Evolutionary conservation across 2,113 vertebrate species (phyloP).

Genomic region (Neotragus moschatus): DNA sequence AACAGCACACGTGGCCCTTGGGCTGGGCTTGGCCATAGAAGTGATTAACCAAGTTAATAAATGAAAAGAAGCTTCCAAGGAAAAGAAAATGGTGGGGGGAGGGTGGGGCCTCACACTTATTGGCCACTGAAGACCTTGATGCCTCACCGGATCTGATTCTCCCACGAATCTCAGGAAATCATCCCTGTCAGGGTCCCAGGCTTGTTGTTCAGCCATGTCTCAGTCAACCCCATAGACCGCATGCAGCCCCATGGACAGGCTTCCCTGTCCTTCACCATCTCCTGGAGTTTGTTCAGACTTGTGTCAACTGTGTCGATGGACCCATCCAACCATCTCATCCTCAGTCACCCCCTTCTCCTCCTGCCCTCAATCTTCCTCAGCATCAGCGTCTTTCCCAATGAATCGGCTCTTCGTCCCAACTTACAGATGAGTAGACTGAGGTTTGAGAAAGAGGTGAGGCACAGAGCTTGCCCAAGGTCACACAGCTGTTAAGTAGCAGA

Average conservation of each 20-base stretch:
- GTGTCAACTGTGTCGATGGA: neutral
- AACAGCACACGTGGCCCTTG: neutral
- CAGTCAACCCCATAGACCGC: rapidly evolving
- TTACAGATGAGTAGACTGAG: neutral
- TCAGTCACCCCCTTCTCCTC: neutral
- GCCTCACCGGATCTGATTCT: neutral
- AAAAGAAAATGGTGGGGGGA: rapidly evolving
- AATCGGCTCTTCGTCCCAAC: rapidly evolving
- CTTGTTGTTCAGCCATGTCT: neutral
- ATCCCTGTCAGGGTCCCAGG: neutral
- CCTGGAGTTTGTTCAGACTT: rapidly evolving
- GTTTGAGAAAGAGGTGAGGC: neutral
- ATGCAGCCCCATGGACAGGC: neutral
- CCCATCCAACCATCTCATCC: neutral
- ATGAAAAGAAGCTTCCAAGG: neutral
- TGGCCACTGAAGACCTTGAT: neutral
- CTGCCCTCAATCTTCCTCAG: neutral
- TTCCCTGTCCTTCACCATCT: neutral
- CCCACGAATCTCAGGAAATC: too few relatives aligned
- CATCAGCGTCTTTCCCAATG: neutral
- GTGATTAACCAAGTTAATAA: neutral
- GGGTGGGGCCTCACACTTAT: too few relatives aligned
- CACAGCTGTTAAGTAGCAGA: neutral
- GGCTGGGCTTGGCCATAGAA: neutral
- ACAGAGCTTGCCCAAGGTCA: neutral